These are phyloP conservation scores for Trissonchulus latispiculum DNA, from an alignment of 2,888 invertebrate species.

Conservation along the genomic window DNA sequence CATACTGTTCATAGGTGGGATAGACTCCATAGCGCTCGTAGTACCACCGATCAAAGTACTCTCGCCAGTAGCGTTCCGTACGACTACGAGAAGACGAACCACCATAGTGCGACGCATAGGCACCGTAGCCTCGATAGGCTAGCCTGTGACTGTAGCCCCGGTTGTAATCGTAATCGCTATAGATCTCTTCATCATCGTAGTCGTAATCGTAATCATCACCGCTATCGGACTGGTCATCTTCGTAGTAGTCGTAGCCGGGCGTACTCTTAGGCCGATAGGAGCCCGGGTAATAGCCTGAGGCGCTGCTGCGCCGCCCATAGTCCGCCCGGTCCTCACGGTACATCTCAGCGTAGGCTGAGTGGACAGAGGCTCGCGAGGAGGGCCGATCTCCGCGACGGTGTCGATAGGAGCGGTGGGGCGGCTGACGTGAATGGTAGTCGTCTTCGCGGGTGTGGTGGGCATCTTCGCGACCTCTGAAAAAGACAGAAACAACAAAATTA, in stretches of 20 bases:
- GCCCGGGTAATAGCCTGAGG: too few relatives aligned
- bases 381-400: slow-evolving; percentile 34
- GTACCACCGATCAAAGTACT: slow-evolving; percentile 11
- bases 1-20: slow-evolving; percentile 13
- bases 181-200: background rate
- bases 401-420: background rate
- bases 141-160: background rate
- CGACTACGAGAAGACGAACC: background rate
- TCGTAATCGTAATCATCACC: background rate
- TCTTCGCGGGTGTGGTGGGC: background rate
- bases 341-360: slow-evolving; percentile 1
- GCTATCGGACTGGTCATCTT: background rate
- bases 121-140: background rate
- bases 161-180: background rate
- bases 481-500: too few relatives aligned
- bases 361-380: background rate
- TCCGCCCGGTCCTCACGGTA: too few relatives aligned
- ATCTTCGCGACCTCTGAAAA: too few relatives aligned
- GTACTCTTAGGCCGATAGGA: too few relatives aligned
- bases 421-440: background rate
- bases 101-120: background rate
- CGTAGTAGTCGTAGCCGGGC: background rate
- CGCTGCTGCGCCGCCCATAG: too few relatives aligned
- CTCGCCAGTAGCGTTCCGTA: background rate
- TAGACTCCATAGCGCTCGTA: background rate